Percentiles rank a stretch among this genome's conserved stretches.
phyloP scores from a whole-genome alignment of 2,797 vertebrate genomes.

The Muscicapa comitata region DNA sequence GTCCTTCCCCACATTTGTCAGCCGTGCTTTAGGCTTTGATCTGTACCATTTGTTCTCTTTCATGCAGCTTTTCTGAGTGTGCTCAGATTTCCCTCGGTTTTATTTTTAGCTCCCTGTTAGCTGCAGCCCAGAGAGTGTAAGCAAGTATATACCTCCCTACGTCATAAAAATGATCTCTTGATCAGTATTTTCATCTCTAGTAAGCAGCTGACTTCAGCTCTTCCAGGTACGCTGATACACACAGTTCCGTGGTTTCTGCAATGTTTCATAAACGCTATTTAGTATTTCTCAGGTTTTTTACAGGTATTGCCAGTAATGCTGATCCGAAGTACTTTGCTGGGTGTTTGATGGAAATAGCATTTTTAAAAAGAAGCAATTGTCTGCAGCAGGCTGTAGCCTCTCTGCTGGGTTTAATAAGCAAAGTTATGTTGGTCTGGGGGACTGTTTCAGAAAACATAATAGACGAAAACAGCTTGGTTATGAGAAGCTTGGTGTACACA shows the following conservation, averaged over 20 bases:
- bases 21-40: background rate
- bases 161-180: background rate
- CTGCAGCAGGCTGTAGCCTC: slow-evolving; percentile 48
- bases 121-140: background rate
- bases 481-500: slow-evolving; percentile 58
- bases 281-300: slow-evolving; percentile 24
- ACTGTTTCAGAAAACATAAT: slow-evolving; percentile 56
- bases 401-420: slow-evolving; percentile 65
- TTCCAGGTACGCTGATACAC: background rate
- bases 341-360: slow-evolving; percentile 58
- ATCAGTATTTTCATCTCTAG: background rate
- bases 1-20: background rate
- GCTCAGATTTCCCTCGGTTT: background rate
- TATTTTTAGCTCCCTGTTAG: background rate
- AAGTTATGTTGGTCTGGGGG: slow-evolving; percentile 59
- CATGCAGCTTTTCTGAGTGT: background rate
- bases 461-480: slow-evolving; percentile 66
- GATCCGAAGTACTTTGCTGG: slow-evolving; percentile 53
- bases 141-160: background rate
- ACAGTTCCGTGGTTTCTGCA: slow-evolving; percentile 12
- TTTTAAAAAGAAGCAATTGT: slow-evolving; percentile 40
- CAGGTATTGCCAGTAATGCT: slow-evolving; percentile 27
- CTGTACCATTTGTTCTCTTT: background rate
- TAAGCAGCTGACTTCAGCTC: background rate
- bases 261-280: slow-evolving; percentile 20